Percentiles rank a stretch among this genome's conserved stretches.
Evolutionary conservation across 2,888 invertebrate genomes (phyloP).

Genomic region (Deladenus siricidicola): DNA sequence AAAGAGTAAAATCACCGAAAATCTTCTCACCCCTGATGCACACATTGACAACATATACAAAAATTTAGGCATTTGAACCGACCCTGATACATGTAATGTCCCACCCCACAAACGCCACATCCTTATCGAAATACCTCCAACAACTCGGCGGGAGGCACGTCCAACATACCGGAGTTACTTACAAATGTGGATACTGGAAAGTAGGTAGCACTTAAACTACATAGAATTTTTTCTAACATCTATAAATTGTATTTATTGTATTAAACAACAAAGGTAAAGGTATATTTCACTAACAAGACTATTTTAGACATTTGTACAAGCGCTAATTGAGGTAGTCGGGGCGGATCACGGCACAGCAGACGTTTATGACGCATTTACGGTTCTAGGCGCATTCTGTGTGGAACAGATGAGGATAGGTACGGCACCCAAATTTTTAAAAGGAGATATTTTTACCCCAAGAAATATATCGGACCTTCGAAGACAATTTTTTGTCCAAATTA

Average conservation of each 20-base stretch:
- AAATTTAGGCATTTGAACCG: slow-evolving; percentile 33
- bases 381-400: slow-evolving; percentile 30
- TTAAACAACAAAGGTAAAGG: too few species aligned
- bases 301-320: slow-evolving; percentile 32
- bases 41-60: too few species aligned
- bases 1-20: too few species aligned
- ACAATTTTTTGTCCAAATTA: too few species aligned
- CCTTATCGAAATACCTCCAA: slow-evolving; percentile 33
- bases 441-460: too few species aligned
- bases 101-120: slow-evolving; percentile 33
- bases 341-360: slow-evolving; percentile 28
- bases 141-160: slow-evolving; percentile 37
- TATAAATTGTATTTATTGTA: too few species aligned
- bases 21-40: too few species aligned
- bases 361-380: slow-evolving; percentile 26
- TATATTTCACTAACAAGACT: too few species aligned
- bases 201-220: too few species aligned
- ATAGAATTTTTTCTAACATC: too few species aligned
- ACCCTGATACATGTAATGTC: slow-evolving; percentile 32
- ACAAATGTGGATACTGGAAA: slow-evolving; percentile 34
- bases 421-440: too few species aligned
- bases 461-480: slow-evolving; percentile 18
- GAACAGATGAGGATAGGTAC: slow-evolving; percentile 22
- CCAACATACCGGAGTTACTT: slow-evolving; percentile 35
- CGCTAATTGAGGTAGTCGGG: slow-evolving; percentile 29